Base-by-base conservation (phyloP, 2,888 invertebrate genomes). In the Patella ulyssiponensis region DNA sequence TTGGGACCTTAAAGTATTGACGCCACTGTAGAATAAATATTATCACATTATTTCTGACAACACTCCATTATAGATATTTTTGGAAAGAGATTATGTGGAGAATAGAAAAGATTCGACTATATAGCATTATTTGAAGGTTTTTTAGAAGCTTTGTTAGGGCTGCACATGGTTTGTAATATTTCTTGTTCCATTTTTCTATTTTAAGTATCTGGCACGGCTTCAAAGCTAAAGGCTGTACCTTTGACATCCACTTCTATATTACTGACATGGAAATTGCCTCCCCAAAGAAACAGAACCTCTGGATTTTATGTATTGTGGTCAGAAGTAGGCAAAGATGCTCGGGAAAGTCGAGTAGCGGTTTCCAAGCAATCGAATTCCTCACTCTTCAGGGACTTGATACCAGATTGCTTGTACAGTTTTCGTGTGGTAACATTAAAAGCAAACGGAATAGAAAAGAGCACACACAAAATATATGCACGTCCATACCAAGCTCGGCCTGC, bases 191-290 rank as follows among this genome's bases (percentile, higher is more conserved):
- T 44, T 44, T 44, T 64, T 20, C 23, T 64, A 23, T 12, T 64
- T 64, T 17, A 75, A 77, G 76, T 75, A 54, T 44, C 75, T 71
- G 53, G 79, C 17, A 69, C 76, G 51, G 79, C 79, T 11, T 73
- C 74, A 20, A 79, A 78, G 17, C 54, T 82, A 14, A 75, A 79
- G 54, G 81, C 82, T 14, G 75, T 71, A 14, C 77, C 82, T 23
- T 15, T 81, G 20, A 75, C 80, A 4, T 79, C 81, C 9, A 69
- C 75, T 0, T 76, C 81, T 12, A 75, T 82, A 12, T 7, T 70
- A 44, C 70, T 82, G 77, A 78, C 81, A 53, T 82, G 82, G 82
- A 77, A 74, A 74, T 73, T 74, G 20, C 81, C 82, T 4, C 71
- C 73, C 14, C 73, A 72, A 23, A 70, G 70, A 71, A 79, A 75